These are phyloP conservation scores for Anastrepha obliqua DNA, from an alignment of 1,140 invertebrate genomes.

Conservation along the genomic window DNA sequence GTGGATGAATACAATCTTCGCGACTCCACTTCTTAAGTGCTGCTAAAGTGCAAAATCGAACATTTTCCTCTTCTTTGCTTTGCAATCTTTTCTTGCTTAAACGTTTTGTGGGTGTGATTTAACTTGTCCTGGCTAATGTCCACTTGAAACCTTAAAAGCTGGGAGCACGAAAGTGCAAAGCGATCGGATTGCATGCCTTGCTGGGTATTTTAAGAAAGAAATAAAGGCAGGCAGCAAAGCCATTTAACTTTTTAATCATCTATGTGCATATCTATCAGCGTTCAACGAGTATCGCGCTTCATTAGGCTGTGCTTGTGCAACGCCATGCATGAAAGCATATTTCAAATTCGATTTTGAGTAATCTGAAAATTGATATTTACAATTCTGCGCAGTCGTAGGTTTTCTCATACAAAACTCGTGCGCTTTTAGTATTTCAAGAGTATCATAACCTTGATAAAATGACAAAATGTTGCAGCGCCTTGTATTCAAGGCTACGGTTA, in stretches of 20 bases:
- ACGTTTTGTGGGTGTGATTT: conserved; percentile 40
- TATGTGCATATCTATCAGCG: background rate
- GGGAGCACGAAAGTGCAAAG: background rate
- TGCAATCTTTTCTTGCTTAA: background rate
- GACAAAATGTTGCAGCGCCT: no score
- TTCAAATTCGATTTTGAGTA: background rate
- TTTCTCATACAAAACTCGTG: background rate
- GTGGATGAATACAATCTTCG: background rate
- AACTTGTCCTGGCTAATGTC: background rate
- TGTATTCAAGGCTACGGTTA: no score
- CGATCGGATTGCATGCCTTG: conserved; percentile 14
- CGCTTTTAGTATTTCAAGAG: background rate
- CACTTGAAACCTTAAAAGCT: conserved; percentile 45
- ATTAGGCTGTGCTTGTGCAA: background rate
- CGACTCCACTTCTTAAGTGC: conserved; percentile 15
- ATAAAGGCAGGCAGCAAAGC: background rate
- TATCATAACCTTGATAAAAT: background rate
- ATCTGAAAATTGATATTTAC: no score
- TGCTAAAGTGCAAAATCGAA: conserved; percentile 44
- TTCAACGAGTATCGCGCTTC: no score
- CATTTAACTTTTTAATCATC: background rate
- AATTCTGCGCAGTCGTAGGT: background rate
- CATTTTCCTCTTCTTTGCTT: background rate
- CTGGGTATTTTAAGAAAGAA: background rate
- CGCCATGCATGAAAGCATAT: background rate